Percentiles rank a stretch among this genome's conserved stretches.
phyloP scores from a whole-genome alignment of 2,797 vertebrate genomes.

The Pangasius djambal region DNA sequence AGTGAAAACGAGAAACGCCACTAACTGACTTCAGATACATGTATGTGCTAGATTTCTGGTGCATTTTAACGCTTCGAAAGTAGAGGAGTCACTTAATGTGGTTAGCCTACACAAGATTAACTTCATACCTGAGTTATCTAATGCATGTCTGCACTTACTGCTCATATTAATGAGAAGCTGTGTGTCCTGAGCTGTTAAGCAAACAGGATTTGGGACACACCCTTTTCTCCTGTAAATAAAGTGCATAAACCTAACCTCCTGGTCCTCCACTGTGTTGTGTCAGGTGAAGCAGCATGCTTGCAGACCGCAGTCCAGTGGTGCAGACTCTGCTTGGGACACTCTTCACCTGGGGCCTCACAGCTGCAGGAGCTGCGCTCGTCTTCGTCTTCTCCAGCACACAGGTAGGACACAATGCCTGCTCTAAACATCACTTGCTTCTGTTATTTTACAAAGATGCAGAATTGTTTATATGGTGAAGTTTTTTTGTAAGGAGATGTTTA shows the following conservation, averaged over 20 bases:
- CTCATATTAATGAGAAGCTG: not conserved
- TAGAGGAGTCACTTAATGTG: not conserved
- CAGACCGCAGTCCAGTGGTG: constrained; percentile 78
- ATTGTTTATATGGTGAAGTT: not conserved
- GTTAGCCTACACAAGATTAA: not conserved
- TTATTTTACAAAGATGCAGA: not conserved
- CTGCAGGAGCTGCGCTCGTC: constrained; percentile 87
- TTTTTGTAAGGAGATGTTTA: not conserved
- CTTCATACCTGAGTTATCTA: not conserved
- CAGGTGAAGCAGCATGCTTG: constrained; percentile 79
- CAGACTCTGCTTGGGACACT: constrained; percentile 90
- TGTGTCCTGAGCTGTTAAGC: constrained; percentile 37
- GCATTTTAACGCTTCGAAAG: not conserved
- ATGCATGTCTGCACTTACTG: not conserved
- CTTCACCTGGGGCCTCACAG: constrained; percentile 93
- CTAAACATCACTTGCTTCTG: not conserved
- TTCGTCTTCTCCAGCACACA: constrained; percentile 89
- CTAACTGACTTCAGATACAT: not conserved
- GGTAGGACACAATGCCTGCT: constrained; percentile 68
- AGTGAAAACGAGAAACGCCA: not conserved
- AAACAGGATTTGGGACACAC: constrained; percentile 60
- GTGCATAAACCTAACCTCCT: not conserved
- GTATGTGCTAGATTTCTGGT: not conserved
- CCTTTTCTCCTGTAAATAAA: constrained; percentile 32
- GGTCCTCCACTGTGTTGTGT: not conserved